Conservation (phyloP, 1,140 invertebrate species). For the Eurosta solidaginis region DNA sequence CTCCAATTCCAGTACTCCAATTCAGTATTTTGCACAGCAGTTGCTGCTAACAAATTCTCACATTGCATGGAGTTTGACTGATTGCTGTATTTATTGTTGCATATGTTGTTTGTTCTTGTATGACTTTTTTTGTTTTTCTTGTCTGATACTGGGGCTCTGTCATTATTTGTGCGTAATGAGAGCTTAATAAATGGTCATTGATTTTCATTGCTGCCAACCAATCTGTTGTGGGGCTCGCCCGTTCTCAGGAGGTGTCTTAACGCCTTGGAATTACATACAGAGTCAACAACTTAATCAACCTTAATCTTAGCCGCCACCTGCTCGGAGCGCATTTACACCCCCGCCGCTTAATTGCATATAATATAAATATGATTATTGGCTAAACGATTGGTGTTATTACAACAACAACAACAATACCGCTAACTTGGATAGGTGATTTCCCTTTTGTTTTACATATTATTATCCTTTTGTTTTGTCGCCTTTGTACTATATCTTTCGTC, state of each 20-base stretch:
- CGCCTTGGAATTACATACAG: too few species aligned
- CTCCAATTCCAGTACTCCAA: too few species aligned
- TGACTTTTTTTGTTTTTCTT: not conserved
- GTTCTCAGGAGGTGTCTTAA: too few species aligned
- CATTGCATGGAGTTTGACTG: not conserved
- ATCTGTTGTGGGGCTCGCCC: not conserved
- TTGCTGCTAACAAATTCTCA: not conserved
- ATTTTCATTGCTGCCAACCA: not conserved
- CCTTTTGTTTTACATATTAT: not conserved
- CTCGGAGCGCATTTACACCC: not conserved
- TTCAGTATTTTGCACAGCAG: too few species aligned
- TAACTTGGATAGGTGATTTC: too few species aligned
- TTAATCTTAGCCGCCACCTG: not conserved
- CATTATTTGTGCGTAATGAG: conserved; percentile 1
- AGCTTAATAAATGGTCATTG: not conserved
- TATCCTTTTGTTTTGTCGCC: not conserved
- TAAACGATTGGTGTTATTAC: not conserved
- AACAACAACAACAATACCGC: not conserved
- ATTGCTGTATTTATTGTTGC: not conserved
- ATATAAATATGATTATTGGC: not conserved
- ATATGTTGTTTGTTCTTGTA: not conserved
- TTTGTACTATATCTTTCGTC: not conserved
- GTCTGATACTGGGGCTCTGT: not conserved
- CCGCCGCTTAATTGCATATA: not conserved
- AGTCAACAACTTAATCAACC: not conserved